Percentiles rank a stretch among this genome's conserved stretches.
These are phyloP conservation scores for Caenorhabditis tropicalis DNA, from an alignment of 1,140 invertebrate genomes.

Conservation along the genomic window DNA sequence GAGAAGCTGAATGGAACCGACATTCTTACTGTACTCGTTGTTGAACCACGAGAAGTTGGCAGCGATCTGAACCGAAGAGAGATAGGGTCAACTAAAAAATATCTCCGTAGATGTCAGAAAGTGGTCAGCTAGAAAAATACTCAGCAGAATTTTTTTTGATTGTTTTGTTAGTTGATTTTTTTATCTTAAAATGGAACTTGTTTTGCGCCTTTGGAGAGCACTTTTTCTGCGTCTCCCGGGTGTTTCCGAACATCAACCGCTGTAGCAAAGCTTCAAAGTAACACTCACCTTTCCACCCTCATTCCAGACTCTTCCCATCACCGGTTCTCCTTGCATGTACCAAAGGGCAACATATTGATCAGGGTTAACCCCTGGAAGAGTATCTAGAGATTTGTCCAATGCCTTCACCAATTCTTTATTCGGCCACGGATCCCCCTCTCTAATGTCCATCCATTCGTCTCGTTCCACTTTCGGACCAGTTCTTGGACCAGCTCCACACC, in stretches of 20 bases:
- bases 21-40: conserved; percentile 54
- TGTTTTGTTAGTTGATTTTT: too few relatives aligned
- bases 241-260: too few relatives aligned
- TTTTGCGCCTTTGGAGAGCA: too few relatives aligned
- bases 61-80: too few relatives aligned
- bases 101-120: too few relatives aligned
- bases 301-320: conserved; percentile 65
- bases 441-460: conserved; percentile 64
- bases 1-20: conserved; percentile 56
- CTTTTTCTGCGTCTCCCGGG: too few relatives aligned
- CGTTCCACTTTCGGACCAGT: conserved; percentile 52
- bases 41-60: conserved; percentile 56
- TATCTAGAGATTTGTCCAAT: conserved; percentile 55
- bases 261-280: too few relatives aligned
- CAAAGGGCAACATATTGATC: conserved; percentile 64
- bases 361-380: conserved; percentile 46
- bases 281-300: conserved; percentile 58
- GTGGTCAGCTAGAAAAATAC: too few relatives aligned
- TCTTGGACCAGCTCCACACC: conserved; percentile 10
- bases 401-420: conserved; percentile 49
- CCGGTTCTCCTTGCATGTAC: conserved; percentile 62
- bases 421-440: conserved; percentile 60
- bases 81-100: too few relatives aligned
- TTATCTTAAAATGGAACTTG: too few relatives aligned
- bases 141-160: too few relatives aligned